Base-by-base conservation (phyloP, 2,888 invertebrate species). In the Pseudococcus jackbeardsleyi region DNA sequence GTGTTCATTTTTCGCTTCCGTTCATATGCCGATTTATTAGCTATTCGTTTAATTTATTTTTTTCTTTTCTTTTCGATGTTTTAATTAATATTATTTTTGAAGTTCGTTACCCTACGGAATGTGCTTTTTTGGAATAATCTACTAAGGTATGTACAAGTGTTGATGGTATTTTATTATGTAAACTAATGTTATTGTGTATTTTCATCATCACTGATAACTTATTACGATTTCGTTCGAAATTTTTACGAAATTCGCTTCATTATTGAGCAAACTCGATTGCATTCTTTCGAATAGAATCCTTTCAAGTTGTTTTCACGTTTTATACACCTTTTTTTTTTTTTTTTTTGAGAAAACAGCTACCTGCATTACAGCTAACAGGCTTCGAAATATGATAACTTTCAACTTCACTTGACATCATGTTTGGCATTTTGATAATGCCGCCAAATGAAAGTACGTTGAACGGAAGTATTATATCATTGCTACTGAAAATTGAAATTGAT, bases 1-100 rank as follows among this genome's bases (percentile, higher is more conserved):
- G 79, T 79, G 79, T 79, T 79, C 79, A 79, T 79, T 72, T 72
- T 79, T 42, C 26, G 79, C 42, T 79, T 79, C 79, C 42, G n/a
- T 79, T 79, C 9, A 42, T 79, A 46, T 50, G 79, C 19, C 79
- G 46, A 15, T 72, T 33, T 33, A 33, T 33, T 33, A 26, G 72
- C 72, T 33, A 68, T 72, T 26, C 6, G 42, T 79, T 79, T 42
- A 17, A 8, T 79, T 79, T 42, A n/a, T 42, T 79, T 17, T 79
- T n/a, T n/a, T 79, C 17, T 79, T 46, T 42, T 42, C 6, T 79
- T 79, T 42, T 42, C 33, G 7, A 42, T 79, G 79, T 79, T 79
- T 22, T 79, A 42, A 79, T 42, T 17, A 39, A 12, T 59, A 79
- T 79, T 79, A 42, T 42, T 72, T 72, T 79, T 79, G 79, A 79